Conservation (phyloP, 2,113 vertebrate species). For the Prunella fulvescens region DNA sequence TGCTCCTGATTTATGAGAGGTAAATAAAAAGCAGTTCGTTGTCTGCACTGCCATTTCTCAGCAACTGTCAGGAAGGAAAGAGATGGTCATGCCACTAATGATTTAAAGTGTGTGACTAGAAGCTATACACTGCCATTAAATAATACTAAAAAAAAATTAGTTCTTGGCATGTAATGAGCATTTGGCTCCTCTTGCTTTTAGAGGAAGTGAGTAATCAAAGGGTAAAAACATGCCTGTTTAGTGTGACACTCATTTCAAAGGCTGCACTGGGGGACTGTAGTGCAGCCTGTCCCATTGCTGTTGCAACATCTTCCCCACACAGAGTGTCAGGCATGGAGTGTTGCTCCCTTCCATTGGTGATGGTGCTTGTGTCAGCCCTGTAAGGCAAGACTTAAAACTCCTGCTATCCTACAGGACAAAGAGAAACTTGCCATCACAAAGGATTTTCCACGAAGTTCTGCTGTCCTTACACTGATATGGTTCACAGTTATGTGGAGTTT, state of each 20-base stretch:
- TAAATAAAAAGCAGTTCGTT: slow-evolving; percentile 51
- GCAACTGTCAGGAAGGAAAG: slow-evolving; percentile 57
- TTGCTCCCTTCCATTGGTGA: background rate
- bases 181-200: slow-evolving; percentile 57
- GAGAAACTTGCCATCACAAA: background rate
- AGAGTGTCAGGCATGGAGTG: background rate
- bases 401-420: background rate
- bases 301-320: background rate
- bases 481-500: background rate
- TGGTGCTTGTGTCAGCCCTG: background rate
- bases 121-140: slow-evolving; percentile 59
- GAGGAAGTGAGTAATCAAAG: slow-evolving; percentile 52
- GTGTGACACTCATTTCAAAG: background rate
- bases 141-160: slow-evolving; percentile 20
- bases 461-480: background rate
- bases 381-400: background rate
- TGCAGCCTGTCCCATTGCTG: background rate
- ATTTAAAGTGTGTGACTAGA: slow-evolving; percentile 68
- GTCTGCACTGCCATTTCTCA: slow-evolving; percentile 45
- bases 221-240: background rate
- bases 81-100: slow-evolving; percentile 58
- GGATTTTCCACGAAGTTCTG: background rate
- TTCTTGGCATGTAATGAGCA: slow-evolving; percentile 34
- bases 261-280: background rate
- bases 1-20: slow-evolving; percentile 46